Base-by-base conservation (phyloP, 2,797 vertebrate genomes). In the Buphagus erythrorhynchus region DNA sequence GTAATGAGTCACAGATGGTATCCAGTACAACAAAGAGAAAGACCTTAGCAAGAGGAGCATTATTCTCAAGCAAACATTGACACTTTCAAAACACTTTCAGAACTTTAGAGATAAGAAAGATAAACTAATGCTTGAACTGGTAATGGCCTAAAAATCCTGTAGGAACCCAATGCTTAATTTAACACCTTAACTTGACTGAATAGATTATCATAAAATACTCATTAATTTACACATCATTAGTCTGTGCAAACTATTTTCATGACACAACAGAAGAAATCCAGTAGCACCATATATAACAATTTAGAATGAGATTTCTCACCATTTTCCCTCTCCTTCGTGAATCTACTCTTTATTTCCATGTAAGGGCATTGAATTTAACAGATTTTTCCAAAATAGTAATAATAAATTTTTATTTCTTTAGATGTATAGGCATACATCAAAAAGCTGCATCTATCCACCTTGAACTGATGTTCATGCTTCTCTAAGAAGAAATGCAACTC, bases 1-100 rank as follows among this genome's bases (percentile, higher is more conserved):
- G 20, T 12, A 55, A 19, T 15, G 28, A 42, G 18, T 59, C 66
- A 74, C 42, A 59, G 52, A 89, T 58, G 58, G 80, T 58, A 85
- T 65, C 72, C 89, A 85, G 86, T 52, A 93, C 14, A 93, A 92
- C 61, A 78, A 66, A 72, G 55, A 93, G 52, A 76, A 43, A 55
- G 76, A 45, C 84, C 83, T 85, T 69, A 96, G 85, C 83, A 96
- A 95, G 71, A 88, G 68, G 86, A 96, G 86, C 74, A 52, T 92
- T 83, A 91, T 90, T 88, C 88, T 87, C 14, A 24, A 95, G 48
- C 61, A 96, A 92, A 96, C 79, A 93, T 24, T 91, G 90, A 94
- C 79, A 92, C 18, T 51, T 66, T 26, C 28, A 46, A 65, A 88
- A 84, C 55, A 86, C 73, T 96, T 95, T 38, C 40, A 96, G 84